Conservation (phyloP, 2,113 vertebrate species). For the Bubo bubo region DNA sequence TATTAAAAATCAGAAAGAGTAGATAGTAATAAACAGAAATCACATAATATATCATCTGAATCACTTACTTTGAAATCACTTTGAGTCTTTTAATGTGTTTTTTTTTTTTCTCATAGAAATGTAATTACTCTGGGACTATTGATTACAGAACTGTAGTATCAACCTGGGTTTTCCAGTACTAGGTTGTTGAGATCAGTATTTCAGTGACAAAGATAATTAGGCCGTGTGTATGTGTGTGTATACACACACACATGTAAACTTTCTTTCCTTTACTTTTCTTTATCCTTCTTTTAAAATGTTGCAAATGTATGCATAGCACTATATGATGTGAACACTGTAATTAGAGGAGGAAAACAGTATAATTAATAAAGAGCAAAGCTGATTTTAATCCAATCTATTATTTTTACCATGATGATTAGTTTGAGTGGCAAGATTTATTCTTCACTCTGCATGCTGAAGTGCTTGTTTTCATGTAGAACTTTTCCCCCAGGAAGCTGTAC, state of each 20-base stretch:
- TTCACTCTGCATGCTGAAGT: background rate
- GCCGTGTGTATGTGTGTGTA: background rate
- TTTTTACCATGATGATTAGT: background rate
- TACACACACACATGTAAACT: background rate
- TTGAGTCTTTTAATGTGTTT: background rate
- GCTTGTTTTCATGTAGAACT: background rate
- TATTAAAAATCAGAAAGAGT: constrained; percentile 44
- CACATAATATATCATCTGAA: background rate
- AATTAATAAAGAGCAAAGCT: background rate
- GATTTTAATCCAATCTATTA: background rate
- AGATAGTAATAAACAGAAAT: constrained; percentile 24
- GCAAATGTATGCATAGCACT: background rate
- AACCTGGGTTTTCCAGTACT: background rate
- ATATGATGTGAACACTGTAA: background rate
- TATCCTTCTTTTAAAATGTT: background rate
- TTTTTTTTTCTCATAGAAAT: background rate
- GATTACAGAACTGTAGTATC: constrained; percentile 13
- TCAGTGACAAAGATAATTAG: background rate
- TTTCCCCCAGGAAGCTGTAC: background rate
- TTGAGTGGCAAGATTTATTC: background rate
- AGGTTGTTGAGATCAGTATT: background rate
- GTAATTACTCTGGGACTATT: constrained; percentile 17
- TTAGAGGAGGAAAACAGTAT: background rate
- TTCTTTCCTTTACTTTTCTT: background rate
- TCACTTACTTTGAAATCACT: constrained; percentile 24